phyloP scores from a whole-genome alignment of 2,113 vertebrate species.

The Alouatta palliata region DNA sequence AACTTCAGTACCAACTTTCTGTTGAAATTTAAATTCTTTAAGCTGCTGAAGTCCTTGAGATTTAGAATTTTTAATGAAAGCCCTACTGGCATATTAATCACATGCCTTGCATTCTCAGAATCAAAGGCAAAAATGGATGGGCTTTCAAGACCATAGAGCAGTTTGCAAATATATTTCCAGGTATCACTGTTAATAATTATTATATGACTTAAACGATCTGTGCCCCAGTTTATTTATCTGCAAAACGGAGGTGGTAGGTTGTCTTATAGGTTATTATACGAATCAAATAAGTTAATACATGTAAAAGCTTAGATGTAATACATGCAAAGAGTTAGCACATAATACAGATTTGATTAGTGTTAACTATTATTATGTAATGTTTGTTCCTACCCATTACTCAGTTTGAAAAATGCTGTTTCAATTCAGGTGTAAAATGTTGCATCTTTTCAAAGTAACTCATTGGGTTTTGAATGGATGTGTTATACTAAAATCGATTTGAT shows the following conservation, averaged over 20 bases:
- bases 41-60: not conserved
- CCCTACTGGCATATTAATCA: not conserved
- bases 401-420: not conserved
- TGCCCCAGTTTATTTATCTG: not conserved
- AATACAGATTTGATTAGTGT: not conserved
- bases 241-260: not conserved
- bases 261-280: not conserved
- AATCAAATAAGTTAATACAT: not conserved
- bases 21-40: conserved; percentile 50
- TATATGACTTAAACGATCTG: not conserved
- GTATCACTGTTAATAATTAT: not conserved
- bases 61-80: conserved; percentile 56
- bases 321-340: not conserved
- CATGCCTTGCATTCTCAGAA: not conserved
- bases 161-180: not conserved
- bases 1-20: conserved; percentile 27
- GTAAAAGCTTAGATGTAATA: not conserved
- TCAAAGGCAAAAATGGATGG: not conserved
- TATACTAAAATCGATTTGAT: not conserved
- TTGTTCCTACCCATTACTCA: not conserved
- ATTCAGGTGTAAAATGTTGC: not conserved
- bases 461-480: not conserved
- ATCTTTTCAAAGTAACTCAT: not conserved
- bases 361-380: not conserved
- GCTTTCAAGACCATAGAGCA: not conserved